Conservation (phyloP, 2,113 vertebrate species). For the Catagonus wagneri region DNA sequence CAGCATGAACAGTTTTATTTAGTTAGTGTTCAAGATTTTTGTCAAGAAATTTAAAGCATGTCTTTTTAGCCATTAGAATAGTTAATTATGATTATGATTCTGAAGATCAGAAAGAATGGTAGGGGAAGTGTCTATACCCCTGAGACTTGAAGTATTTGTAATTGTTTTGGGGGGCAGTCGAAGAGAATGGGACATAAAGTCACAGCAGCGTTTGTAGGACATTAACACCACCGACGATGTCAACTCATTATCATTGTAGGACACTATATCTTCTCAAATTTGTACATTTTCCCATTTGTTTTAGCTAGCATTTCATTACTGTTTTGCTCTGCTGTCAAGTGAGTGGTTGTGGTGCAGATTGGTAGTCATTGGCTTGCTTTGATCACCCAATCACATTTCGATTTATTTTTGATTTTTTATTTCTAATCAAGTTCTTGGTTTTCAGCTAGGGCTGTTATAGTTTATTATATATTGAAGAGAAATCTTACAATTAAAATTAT, state of each 20-base stretch:
- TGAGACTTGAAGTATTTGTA: constrained; percentile 17
- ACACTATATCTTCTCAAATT: neutral
- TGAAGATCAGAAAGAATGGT: constrained; percentile 20
- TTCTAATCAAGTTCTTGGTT: neutral
- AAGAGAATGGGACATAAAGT: neutral
- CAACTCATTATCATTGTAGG: no score
- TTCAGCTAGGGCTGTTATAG: neutral
- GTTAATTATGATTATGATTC: constrained; percentile 16
- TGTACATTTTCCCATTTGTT: neutral
- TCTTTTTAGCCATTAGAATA: neutral
- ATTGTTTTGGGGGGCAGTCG: neutral
- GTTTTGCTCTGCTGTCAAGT: neutral
- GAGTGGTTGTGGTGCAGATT: neutral
- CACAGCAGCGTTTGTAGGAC: neutral
- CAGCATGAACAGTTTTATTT: constrained; percentile 3
- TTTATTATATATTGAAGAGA: neutral
- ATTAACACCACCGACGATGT: no score
- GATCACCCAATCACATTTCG: neutral
- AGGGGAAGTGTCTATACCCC: neutral
- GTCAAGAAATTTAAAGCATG: constrained; percentile 1
- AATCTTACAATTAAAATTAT: constrained; percentile 23
- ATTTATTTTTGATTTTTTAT: neutral
- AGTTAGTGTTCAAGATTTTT: constrained; percentile 28
- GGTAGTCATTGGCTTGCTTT: neutral
- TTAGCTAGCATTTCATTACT: neutral